Conservation (phyloP, 1,140 invertebrate genomes). For the Platorchestia sp. region DNA sequence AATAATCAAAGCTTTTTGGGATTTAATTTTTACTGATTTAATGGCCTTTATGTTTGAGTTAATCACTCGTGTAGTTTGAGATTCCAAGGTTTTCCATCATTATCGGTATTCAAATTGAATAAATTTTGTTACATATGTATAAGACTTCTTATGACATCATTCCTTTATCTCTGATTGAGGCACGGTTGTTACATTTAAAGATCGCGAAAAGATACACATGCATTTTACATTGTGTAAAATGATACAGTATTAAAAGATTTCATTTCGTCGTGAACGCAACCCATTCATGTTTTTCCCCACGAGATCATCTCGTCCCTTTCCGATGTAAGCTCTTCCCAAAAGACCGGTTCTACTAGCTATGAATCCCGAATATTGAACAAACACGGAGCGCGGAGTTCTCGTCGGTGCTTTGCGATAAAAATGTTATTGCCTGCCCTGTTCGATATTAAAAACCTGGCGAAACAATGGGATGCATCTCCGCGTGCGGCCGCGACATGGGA, state of each 20-base stretch:
- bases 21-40: too few species aligned
- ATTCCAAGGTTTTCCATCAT: too few species aligned
- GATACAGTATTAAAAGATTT: neutral
- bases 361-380: constrained; percentile 23
- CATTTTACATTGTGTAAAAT: neutral
- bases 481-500: neutral
- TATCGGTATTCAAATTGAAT: too few species aligned
- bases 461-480: neutral
- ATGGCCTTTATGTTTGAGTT: too few species aligned
- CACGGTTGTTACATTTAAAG: too few species aligned
- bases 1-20: too few species aligned
- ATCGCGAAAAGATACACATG: too few species aligned
- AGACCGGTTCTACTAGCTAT: neutral
- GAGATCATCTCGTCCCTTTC: neutral
- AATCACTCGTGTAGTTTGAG: too few species aligned
- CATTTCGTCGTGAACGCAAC: neutral
- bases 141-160: too few species aligned
- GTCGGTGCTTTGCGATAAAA: neutral
- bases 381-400: neutral
- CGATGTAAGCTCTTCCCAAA: neutral
- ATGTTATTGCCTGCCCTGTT: neutral
- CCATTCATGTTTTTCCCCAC: neutral
- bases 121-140: too few species aligned
- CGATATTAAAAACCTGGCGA: constrained; percentile 13
- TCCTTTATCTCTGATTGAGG: too few species aligned